phyloP scores from a whole-genome alignment of 2,113 vertebrate species.

The Oryzias melastigma region DNA sequence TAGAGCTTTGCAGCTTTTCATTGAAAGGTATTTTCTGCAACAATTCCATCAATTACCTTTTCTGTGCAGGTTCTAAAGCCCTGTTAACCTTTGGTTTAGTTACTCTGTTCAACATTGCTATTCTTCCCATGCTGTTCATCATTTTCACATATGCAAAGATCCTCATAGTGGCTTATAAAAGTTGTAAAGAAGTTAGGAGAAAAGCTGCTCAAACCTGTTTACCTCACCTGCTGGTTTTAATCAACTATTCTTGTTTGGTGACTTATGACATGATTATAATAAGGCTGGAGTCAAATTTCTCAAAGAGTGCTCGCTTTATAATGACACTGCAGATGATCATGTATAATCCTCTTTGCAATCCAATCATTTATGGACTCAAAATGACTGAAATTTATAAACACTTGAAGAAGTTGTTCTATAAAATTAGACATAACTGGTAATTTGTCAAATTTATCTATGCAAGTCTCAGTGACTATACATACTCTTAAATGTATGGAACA shows the following conservation, averaged over 20 bases:
- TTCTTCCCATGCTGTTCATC: slow-evolving; percentile 1
- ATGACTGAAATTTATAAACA: slow-evolving; percentile 24
- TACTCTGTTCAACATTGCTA: neutral
- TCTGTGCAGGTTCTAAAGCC: neutral
- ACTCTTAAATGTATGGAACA: too few relatives aligned
- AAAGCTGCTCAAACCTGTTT: slow-evolving; percentile 33
- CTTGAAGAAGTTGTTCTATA: neutral
- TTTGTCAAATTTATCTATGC: too few relatives aligned
- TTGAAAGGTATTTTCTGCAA: neutral
- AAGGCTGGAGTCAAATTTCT: neutral
- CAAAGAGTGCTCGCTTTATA: slow-evolving; percentile 3
- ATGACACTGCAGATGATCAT: slow-evolving; percentile 13
- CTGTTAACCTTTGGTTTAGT: neutral
- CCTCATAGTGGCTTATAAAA: neutral
- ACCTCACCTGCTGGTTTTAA: slow-evolving; percentile 23
- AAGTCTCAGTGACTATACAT: too few relatives aligned
- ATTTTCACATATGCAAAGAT: neutral
- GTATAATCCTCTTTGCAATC: slow-evolving; percentile 27
- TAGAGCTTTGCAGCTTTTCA: slow-evolving; percentile 1
- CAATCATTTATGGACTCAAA: slow-evolving; percentile 20
- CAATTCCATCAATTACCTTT: neutral
- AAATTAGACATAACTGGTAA: too few relatives aligned
- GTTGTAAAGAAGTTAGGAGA: neutral
- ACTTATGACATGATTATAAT: neutral
- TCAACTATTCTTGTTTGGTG: neutral